phyloP scores from a whole-genome alignment of 2,797 vertebrate genomes.

The Semotilus atromaculatus region DNA sequence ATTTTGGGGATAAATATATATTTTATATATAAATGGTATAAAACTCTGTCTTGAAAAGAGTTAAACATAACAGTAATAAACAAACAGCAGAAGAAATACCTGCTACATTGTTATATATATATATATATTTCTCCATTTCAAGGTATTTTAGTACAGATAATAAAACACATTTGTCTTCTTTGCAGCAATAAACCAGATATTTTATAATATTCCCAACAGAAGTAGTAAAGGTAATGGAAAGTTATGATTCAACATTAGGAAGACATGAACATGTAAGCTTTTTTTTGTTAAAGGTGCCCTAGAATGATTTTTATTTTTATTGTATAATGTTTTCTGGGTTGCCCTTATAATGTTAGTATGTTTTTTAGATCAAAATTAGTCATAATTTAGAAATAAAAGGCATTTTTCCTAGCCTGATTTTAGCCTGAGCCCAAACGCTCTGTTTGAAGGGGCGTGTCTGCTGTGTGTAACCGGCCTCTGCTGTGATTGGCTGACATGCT shows the following conservation, averaged over 20 bases:
- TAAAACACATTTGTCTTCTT: slow-evolving; percentile 20
- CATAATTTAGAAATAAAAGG: no score
- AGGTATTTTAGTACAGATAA: slow-evolving; percentile 9
- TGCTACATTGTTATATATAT: background rate
- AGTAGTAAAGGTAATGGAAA: background rate
- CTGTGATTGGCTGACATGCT: no score
- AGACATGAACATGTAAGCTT: slow-evolving; percentile 17
- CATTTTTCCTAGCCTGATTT: no score
- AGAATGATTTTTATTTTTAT: no score
- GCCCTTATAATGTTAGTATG: no score
- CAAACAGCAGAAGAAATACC: slow-evolving; percentile 14
- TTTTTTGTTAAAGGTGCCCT: background rate
- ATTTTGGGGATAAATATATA: background rate
- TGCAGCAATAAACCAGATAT: background rate
- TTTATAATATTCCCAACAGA: slow-evolving; percentile 1
- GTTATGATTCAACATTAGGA: slow-evolving; percentile 17
- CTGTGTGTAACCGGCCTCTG: no score
- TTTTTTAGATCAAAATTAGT: no score
- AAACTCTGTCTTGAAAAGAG: slow-evolving; percentile 17
- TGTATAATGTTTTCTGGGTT: no score
- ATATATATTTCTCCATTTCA: background rate
- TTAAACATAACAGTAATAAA: slow-evolving; percentile 9
- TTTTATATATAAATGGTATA: slow-evolving; percentile 23
- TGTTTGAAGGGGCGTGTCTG: no score
- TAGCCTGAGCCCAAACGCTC: no score